Evolutionary conservation across 2,888 invertebrate genomes (phyloP).

Genomic region (Geophilus truncorum): DNA sequence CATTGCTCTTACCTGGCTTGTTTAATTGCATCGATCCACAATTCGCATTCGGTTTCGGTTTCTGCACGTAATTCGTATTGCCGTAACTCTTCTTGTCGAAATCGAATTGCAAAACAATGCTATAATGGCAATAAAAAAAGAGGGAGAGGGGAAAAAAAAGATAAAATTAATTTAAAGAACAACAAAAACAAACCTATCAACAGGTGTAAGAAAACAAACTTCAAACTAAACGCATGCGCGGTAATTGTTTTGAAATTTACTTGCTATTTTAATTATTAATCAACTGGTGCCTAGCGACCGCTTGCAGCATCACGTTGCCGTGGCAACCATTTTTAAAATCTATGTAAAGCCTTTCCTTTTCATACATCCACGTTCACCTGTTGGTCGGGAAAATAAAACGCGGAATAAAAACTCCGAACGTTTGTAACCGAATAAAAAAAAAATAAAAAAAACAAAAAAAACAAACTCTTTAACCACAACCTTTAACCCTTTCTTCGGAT

Average conservation of each 20-base stretch:
- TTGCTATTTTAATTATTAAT: neutral
- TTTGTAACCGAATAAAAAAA: too few species aligned
- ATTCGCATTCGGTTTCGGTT: conserved; percentile 77
- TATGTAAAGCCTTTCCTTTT: neutral
- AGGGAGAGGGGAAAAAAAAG: too few species aligned
- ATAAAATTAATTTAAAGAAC: neutral
- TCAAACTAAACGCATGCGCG: neutral
- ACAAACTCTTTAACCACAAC: neutral
- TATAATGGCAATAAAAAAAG: conserved; percentile 54
- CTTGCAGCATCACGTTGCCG: neutral
- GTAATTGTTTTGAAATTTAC: neutral
- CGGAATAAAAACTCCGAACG: too few species aligned
- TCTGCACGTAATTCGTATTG: conserved; percentile 81
- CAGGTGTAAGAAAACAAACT: neutral
- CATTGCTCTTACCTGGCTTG: conserved; percentile 18
- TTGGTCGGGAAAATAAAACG: too few species aligned
- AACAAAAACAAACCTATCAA: neutral
- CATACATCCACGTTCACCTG: too few species aligned
- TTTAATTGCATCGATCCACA: conserved; percentile 66
- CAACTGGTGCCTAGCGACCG: neutral
- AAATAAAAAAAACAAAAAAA: too few species aligned
- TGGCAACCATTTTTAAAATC: neutral
- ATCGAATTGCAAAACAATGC: conserved; percentile 84
- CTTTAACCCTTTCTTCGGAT: neutral
- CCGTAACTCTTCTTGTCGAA: conserved; percentile 75